Base-by-base conservation (phyloP, 2,113 vertebrate species). In the Carlito syrichta region DNA sequence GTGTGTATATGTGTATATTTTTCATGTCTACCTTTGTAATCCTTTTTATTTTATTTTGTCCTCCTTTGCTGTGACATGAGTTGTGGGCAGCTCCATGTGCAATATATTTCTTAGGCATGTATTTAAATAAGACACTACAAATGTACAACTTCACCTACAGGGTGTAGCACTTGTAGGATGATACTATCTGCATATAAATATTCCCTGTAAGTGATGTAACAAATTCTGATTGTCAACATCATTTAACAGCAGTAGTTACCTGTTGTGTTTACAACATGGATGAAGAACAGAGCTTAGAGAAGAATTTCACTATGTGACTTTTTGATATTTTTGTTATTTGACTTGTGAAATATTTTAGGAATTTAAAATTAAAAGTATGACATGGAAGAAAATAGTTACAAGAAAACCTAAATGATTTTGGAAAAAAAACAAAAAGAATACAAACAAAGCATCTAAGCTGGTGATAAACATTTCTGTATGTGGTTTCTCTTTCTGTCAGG, bases 41-140 rank as follows among this genome's bases (percentile, higher is more conserved):
- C 99, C 82, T 99, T 86, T 99, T 99, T 94, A 98, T 98, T 62
- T 99, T 99, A 30, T 99, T 99, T 60, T 99, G 98, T 93, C 99
- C 92, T 99, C 98, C 0, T 98, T 99, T 92, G 98, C 99, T 99
- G 96, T 95, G 99, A 98, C 94, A 99, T 78, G 48, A 99, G 98
- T 97, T 99, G 99, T 62, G 99, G 95, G 94, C 99, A 99, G 96
- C 99, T 99, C 16, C 99, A 35, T 98, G 62, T 38, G 98, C 98
- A 96, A 98, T 98, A 23, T 43, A 54, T 91, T 73, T 73, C 20
- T 6, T 76, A 20, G 17, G 25, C 35, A 20, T n/a, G 16, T 11
- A 87, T 88, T 58, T 81, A 79, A 16, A 27, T 60, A 76, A 86
- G 87, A 45, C 11, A 43, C 40, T 30, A 66, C 83, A 48, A 12